Base-by-base conservation (phyloP, 2,113 vertebrate species). In the Entosphenus tridentatus region DNA sequence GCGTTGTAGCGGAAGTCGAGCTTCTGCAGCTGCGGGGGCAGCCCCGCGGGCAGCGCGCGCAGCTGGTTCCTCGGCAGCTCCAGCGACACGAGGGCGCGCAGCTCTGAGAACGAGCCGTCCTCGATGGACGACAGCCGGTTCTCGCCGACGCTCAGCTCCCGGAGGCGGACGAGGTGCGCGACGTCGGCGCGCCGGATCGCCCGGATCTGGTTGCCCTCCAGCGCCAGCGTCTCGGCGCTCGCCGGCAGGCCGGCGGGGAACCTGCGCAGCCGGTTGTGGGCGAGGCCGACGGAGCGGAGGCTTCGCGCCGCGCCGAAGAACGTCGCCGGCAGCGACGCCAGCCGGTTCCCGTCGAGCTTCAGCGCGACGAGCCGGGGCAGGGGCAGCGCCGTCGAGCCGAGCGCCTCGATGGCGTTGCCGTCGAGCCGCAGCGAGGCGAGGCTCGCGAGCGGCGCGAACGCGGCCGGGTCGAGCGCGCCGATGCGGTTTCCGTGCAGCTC, bases 401-500 rank as follows among this genome's bases (percentile, higher is more conserved):
- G 57, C 11, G 77, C 77, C 68, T 80, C 76, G 4, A 86, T 76
- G 14, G 72, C 73, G 77, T 86, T 87, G 54, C 79, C 79, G 67
- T 85, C 82, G 71, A 86, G 71, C 69, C 75, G 72, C 68, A 87
- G 72, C 62, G 71, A 80, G 21, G 80, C 79, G 72, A 86, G 78
- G 73, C 75, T 80, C 68, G 70, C 69, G 39, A 85, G 80, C 2
- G 76, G 71, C 57, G 78, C 77, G 71, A 85, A 74, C 11, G 12
- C 70, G 56, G 70, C 78, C 0, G 76, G 57, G 21, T 78, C 74
- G n/a, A 84, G 69, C 12, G 72, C 74, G 0, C 68, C 76, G 57
- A 86, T 76, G 72, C 80, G 69, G 72, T 86, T 87, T 72, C 82
- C 84, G 74, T 80, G 78, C 69, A 87, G 80, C 70, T 85, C 82